Percentiles rank a stretch among this genome's conserved stretches.
Conservation (phyloP, 2,113 vertebrate species). For the Heteronetta atricapilla region DNA sequence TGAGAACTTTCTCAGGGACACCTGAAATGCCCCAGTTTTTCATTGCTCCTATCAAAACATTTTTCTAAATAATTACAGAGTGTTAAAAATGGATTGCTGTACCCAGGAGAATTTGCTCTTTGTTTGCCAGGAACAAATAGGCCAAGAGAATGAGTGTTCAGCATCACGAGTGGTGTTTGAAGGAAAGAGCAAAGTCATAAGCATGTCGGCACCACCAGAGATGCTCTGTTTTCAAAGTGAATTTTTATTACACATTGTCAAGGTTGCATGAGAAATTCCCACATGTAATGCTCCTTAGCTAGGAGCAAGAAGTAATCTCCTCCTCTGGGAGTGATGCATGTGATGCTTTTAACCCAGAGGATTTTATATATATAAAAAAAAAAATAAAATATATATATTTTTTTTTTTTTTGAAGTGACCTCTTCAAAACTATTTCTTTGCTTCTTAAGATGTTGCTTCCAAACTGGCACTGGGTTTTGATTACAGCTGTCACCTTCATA, state of each 20-base stretch:
- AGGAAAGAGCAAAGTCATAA: slow-evolving; percentile 71
- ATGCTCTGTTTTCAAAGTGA: slow-evolving; percentile 5
- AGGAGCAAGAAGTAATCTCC: neutral
- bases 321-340: neutral
- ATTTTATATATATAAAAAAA: neutral
- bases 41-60: slow-evolving; percentile 49
- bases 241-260: neutral
- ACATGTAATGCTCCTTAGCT: neutral
- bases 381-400: neutral
- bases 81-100: slow-evolving; percentile 65
- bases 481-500: neutral
- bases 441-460: neutral
- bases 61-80: slow-evolving; percentile 65
- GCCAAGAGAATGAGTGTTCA: slow-evolving; percentile 56
- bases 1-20: slow-evolving; percentile 46
- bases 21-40: slow-evolving; percentile 60
- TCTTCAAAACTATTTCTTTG: slow-evolving; percentile 15
- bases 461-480: neutral
- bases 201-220: neutral
- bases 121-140: slow-evolving; percentile 71
- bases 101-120: slow-evolving; percentile 55
- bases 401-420: neutral
- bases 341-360: neutral
- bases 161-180: slow-evolving; percentile 62
- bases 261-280: neutral